phyloP scores from a whole-genome alignment of 1,140 invertebrate species.

The Drosophila ercepeae region DNA sequence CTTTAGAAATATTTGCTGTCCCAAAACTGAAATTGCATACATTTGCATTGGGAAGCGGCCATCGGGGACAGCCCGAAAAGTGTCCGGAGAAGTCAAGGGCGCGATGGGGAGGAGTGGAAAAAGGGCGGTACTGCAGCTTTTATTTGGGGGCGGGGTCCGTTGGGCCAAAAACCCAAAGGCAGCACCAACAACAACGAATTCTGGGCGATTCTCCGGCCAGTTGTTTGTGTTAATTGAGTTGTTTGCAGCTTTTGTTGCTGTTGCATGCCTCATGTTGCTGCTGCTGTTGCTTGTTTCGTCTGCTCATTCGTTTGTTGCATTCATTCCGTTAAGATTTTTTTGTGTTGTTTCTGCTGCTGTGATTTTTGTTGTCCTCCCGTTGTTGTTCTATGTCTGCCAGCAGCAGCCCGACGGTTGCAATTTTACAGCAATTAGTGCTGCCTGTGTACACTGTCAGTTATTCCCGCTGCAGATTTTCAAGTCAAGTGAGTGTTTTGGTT shows the following conservation, averaged over 20 bases:
- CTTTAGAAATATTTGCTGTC: not conserved
- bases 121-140: constrained; percentile 17
- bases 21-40: constrained; percentile 12
- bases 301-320: constrained; percentile 37
- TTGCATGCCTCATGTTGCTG: constrained; percentile 32
- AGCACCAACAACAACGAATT: constrained; percentile 22
- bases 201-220: constrained; percentile 35
- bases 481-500: constrained; percentile 50
- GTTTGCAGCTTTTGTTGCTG: constrained; percentile 59
- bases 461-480: constrained; percentile 58
- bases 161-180: constrained; percentile 8
- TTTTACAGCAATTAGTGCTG: constrained; percentile 76
- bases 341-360: constrained; percentile 18
- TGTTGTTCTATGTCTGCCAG: constrained; percentile 49
- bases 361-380: constrained; percentile 33
- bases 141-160: constrained; percentile 22
- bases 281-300: constrained; percentile 25
- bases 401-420: constrained; percentile 34
- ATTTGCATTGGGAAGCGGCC: constrained; percentile 32
- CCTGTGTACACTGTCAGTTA: constrained; percentile 71
- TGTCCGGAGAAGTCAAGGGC: constrained; percentile 7
- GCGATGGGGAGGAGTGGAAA: constrained; percentile 1
- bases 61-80: constrained; percentile 7
- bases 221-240: constrained; percentile 71
- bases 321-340: constrained; percentile 53